phyloP scores from a whole-genome alignment of 30 jellyfish, hydroid and myxozoan genomes.

The Aurelia sp. region DNA sequence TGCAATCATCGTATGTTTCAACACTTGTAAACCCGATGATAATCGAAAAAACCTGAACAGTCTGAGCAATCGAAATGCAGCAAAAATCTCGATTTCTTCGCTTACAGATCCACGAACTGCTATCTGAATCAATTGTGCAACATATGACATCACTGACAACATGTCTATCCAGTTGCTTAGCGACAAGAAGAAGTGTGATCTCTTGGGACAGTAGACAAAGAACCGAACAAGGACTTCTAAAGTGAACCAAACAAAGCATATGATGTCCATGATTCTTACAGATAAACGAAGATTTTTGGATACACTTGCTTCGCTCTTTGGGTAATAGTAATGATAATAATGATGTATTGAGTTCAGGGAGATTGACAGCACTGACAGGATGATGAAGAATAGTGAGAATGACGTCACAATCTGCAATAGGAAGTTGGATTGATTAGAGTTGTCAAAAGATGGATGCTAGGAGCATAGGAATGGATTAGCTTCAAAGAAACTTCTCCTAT shows the following conservation, averaged over 20 bases:
- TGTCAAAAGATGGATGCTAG: no score
- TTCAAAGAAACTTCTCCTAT: no score
- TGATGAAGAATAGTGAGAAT: slow-evolving; percentile 68
- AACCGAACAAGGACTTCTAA: slow-evolving; percentile 78
- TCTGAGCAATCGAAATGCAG: slow-evolving; percentile 85
- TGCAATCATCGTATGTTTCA: slow-evolving; percentile 93
- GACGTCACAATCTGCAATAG: slow-evolving; percentile 63
- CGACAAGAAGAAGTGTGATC: slow-evolving; percentile 55
- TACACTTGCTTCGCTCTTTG: background rate
- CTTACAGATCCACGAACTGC: slow-evolving; percentile 9
- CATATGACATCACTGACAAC: slow-evolving; percentile 66
- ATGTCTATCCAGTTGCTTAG: slow-evolving; percentile 77
- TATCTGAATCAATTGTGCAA: slow-evolving; percentile 40
- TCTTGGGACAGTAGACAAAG: slow-evolving; percentile 62
- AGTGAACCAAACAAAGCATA: slow-evolving; percentile 82
- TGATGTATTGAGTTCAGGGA: slow-evolving; percentile 70
- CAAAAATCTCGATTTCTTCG: slow-evolving; percentile 70
- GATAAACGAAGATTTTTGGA: slow-evolving; percentile 7
- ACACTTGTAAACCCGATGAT: slow-evolving; percentile 87
- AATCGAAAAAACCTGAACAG: slow-evolving; percentile 92
- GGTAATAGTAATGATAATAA: slow-evolving; percentile 4
- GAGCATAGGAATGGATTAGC: no score
- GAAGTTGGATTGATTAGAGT: background rate
- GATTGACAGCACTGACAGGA: slow-evolving; percentile 81
- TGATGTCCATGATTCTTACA: slow-evolving; percentile 58